Base-by-base conservation (phyloP, 2,888 invertebrate species). In the Scaptomyza cyrtandrae region DNA sequence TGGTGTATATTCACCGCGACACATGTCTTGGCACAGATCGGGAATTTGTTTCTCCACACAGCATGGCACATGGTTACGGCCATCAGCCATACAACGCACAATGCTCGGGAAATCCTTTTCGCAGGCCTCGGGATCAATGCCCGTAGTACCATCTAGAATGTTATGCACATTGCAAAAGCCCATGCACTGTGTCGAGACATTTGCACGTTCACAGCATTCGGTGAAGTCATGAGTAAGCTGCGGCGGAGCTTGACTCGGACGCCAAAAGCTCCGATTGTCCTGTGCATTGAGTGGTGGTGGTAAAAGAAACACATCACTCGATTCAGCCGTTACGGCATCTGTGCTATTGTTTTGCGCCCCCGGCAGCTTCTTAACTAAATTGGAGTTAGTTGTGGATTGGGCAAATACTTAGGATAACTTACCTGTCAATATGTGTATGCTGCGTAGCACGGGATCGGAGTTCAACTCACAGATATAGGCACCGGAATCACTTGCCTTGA, bases 391-490 rank as follows among this genome's bases (percentile, higher is more conserved):
- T 46, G 9, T 6, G 39, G 14, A 39, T 6, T 39, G 1, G 10
- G 10, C 33, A 33, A 33, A 33, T 33, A 10, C 33, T 13, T 39
- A 2, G 9, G 3, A 33, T 10, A 33, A 53, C 61, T 63, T 52
- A 96, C 96, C 96, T 90, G 94, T 95, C 7, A 97, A 93, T 87
- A 95, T 95, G 90, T 97, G 96, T 92, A 96, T 96, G 88, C 96
- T 96, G 72, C 95, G 93, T 46, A 96, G 94, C 1, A 95, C 94
- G 0, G 97, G 97, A 79, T 95, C 95, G 14, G 95, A 95, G 92
- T 97, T 97, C 16, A 97, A 94, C 92, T 97, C 97, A 85, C 97
- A 97, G 79, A 95, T 94, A 91, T 97, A 97, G 37, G 96, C 93
- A 1, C 96, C 97, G 0, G 96, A 94, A 90, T 97, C 97, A 0